Evolutionary conservation across 2,888 invertebrate genomes (phyloP), one percentile per base, ranked within the genome.

Genomic region (Machimus rusticus): DNA sequence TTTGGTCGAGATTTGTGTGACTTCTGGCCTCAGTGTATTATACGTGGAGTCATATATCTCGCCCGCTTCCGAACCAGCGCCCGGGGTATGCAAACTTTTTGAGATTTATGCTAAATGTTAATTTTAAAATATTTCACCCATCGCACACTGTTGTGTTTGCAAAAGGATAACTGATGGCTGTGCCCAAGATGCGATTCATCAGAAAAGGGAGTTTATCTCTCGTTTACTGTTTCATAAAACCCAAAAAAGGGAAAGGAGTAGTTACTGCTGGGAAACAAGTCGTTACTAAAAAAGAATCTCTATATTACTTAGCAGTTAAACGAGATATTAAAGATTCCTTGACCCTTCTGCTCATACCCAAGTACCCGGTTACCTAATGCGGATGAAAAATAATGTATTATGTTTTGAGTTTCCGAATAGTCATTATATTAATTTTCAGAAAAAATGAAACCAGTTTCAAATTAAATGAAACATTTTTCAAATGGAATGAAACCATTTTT

Each of bases 1-100:
- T 82, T 82, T 66, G 82, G 82, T 82, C 82, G 57, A 82, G 82
- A 82, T 82, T 82, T 82, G 82, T 82, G 82, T 82, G 82, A 82
- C 82, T 82, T 82, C 37, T 82, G 82, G 82, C 34, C 66, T 37
- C 37, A 66, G 66, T 82, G 14, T 82, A 82, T 66, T 82, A 82
- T 82, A 37, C 66, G 82, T 82, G 82, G 37, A 34, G 57, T 82
- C 82, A 66, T 66, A 82, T 82, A 82, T 82, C 31, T 57, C 34
- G 8, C 37, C 66, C 66, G 57, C 14, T 82, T 82, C 82, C 39
- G 37, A 66, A 14, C 28, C 57, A 82, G 77, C 4, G 28, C 43
- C 81, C 12, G 81, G 81, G 81, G 19, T 82, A 82, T 82, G 82
- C 66, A 82, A 82, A 82, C 34, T 82, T 82, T 82, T 39, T 9